These are phyloP conservation scores for Ptilorrhoa leucosticta DNA, from an alignment of 2,113 vertebrate species.

Conservation along the genomic window DNA sequence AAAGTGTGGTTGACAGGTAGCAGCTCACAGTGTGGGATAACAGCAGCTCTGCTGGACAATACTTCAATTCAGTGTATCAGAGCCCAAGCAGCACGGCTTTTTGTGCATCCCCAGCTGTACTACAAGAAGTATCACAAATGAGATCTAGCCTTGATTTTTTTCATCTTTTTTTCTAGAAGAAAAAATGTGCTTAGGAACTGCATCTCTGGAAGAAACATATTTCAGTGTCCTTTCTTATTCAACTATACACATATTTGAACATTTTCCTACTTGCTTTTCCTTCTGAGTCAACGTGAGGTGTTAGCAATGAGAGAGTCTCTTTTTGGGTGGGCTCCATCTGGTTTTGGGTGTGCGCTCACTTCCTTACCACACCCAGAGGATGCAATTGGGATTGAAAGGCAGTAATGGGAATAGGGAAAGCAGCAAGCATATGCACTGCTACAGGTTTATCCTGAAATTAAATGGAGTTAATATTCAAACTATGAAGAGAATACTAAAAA, in stretches of 20 bases:
- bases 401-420: not conserved
- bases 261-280: not conserved
- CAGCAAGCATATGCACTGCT: not conserved
- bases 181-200: not conserved
- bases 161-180: not conserved
- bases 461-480: not conserved
- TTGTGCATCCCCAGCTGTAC: not conserved
- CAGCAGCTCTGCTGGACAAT: not conserved
- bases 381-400: not conserved
- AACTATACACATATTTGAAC: not conserved
- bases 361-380: not conserved
- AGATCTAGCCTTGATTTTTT: not conserved
- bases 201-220: not conserved
- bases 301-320: not conserved
- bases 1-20: not conserved
- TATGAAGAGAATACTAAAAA: not conserved
- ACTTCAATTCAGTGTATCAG: not conserved
- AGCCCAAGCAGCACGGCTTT: not conserved
- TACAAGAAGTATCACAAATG: not conserved
- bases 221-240: not conserved
- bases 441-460: not conserved
- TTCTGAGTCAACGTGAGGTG: not conserved
- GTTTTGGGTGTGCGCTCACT: not conserved
- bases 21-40: not conserved
- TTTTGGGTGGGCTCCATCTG: conserved; percentile 41